A percentile compares a stretch with the other conserved stretches of the same genome.
Conservation (phyloP, 2,113 vertebrate genomes). For the Dipodomys ordii region DNA sequence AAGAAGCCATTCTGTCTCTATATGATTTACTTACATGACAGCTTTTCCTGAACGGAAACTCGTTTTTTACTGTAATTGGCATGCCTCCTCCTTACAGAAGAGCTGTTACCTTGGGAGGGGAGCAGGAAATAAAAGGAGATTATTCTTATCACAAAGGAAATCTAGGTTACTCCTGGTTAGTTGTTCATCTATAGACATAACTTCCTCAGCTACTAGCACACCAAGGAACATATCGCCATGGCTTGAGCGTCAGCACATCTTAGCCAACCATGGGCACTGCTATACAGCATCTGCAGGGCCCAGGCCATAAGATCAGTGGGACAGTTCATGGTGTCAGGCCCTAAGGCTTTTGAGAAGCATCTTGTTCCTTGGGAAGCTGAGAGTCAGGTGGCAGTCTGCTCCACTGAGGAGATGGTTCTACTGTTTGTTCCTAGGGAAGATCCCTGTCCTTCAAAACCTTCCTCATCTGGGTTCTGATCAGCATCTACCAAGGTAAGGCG, state of each 20-base stretch:
- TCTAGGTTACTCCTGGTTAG: neutral
- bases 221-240: neutral
- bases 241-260: neutral
- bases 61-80: no score
- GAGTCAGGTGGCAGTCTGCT: neutral
- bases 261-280: neutral
- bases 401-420: slow-evolving; percentile 46
- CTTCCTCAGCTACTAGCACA: neutral
- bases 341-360: neutral
- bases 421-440: slow-evolving; percentile 90
- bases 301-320: neutral
- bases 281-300: neutral
- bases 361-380: neutral
- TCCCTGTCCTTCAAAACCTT: slow-evolving; percentile 96
- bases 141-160: neutral
- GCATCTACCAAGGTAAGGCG: slow-evolving; percentile 91
- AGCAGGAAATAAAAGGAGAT: neutral
- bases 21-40: rapidly evolving
- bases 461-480: slow-evolving; percentile 92
- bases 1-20: neutral
- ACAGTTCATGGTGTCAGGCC: no score
- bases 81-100: neutral
- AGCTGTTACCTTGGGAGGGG: neutral
- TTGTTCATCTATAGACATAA: neutral
- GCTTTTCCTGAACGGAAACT: neutral